These are phyloP conservation scores for Xiphophorus couchianus DNA, from an alignment of 2,113 vertebrate species.

Conservation along the genomic window DNA sequence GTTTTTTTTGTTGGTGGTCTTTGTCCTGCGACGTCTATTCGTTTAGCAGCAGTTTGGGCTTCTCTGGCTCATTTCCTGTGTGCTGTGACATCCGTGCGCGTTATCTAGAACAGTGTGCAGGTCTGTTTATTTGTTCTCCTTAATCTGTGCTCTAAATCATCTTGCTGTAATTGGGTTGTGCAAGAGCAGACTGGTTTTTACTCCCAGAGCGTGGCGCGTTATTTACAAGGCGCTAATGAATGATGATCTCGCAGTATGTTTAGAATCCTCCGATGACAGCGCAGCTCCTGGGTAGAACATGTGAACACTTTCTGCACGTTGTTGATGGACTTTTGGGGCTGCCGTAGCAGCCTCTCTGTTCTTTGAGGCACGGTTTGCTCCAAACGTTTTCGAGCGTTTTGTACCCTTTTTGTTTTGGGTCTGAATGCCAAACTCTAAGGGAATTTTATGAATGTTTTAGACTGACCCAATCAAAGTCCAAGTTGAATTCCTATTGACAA, in stretches of 20 bases:
- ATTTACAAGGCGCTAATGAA: constrained; percentile 51
- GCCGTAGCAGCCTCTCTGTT: too few relatives aligned
- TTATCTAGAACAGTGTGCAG: constrained; percentile 25
- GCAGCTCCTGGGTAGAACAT: constrained; percentile 5
- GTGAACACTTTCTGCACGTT: background rate
- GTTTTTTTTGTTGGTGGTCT: background rate
- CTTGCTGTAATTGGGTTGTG: constrained; percentile 41
- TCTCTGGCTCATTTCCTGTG: constrained; percentile 45
- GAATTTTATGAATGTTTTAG: too few relatives aligned
- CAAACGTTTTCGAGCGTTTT: too few relatives aligned
- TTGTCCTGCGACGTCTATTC: constrained; percentile 35
- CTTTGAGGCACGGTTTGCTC: too few relatives aligned
- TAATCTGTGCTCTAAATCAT: constrained; percentile 22
- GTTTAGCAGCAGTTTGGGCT: constrained; percentile 45
- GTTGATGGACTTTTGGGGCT: background rate
- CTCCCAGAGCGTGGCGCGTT: constrained; percentile 36
- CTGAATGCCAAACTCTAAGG: too few relatives aligned
- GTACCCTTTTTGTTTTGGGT: too few relatives aligned
- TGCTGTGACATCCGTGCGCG: constrained; percentile 14
- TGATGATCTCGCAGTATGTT: constrained; percentile 23
- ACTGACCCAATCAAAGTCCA: too few relatives aligned
- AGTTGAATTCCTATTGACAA: too few relatives aligned
- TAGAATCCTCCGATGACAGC: background rate
- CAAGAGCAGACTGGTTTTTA: constrained; percentile 43
- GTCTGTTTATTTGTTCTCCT: constrained; percentile 37